Conservation (phyloP, 2,888 invertebrate species). For the Macropis europaea region DNA sequence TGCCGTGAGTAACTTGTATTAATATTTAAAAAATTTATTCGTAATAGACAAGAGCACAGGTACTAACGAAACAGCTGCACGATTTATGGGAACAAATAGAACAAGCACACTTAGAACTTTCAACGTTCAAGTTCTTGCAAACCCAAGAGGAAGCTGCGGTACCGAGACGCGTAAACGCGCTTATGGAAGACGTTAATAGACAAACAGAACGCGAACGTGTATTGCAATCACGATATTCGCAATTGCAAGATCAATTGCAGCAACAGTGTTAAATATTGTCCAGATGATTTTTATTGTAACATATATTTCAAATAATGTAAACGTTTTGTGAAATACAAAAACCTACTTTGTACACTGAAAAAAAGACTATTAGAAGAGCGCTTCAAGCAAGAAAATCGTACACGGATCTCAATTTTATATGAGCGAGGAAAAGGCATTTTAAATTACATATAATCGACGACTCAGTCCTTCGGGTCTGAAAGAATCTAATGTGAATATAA, state of each 20-base stretch:
- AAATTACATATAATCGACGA: constrained; percentile 6
- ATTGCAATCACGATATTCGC: constrained; percentile 91
- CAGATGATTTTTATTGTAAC: constrained; percentile 31
- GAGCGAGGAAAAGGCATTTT: background rate
- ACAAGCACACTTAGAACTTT: constrained; percentile 92
- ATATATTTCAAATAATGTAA: constrained; percentile 37
- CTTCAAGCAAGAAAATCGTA: constrained; percentile 5
- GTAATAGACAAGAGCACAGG: constrained; percentile 86
- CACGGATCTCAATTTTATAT: constrained; percentile 17
- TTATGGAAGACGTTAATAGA: constrained; percentile 94
- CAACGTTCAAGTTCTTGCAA: constrained; percentile 94
- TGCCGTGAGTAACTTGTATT: background rate
- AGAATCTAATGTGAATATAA: constrained; percentile 33
- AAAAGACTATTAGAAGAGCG: background rate
- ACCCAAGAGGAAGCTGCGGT: constrained; percentile 95
- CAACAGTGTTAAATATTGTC: constrained; percentile 59
- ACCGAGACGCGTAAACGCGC: constrained; percentile 92
- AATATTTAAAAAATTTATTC: constrained; percentile 10
- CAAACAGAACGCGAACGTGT: constrained; percentile 95
- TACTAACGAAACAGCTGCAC: constrained; percentile 92
- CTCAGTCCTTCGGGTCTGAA: background rate
- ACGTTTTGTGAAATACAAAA: constrained; percentile 37
- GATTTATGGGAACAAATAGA: constrained; percentile 95
- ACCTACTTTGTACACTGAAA: constrained; percentile 33
- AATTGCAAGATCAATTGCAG: constrained; percentile 85